A percentile compares a stretch with the other conserved stretches of the same genome.
Evolutionary conservation across 2,888 invertebrate genomes (phyloP).

Genomic region (Erpobdella octoculata): DNA sequence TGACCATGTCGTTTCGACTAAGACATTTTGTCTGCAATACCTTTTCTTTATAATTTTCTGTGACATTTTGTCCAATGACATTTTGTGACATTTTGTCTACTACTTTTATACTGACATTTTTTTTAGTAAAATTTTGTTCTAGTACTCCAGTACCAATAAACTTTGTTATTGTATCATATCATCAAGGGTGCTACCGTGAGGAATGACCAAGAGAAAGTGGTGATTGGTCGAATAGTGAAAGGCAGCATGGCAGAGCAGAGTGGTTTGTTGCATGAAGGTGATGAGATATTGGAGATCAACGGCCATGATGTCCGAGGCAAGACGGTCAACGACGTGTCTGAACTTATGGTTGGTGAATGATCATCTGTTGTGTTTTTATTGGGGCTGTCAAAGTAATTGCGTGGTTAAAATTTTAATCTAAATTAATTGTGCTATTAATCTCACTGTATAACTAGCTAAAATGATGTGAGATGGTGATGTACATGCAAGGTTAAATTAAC

Average conservation of each 20-base stretch:
- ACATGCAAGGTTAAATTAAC: no score
- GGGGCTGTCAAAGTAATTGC: no score
- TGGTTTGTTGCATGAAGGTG: slow-evolving; percentile 79
- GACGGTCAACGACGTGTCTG: slow-evolving; percentile 93
- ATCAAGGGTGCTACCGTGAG: slow-evolving; percentile 62
- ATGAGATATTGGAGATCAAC: slow-evolving; percentile 89
- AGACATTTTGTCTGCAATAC: no score
- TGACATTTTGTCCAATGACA: neutral
- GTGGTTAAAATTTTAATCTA: no score
- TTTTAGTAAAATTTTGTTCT: neutral
- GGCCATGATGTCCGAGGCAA: slow-evolving; percentile 90
- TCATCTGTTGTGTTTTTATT: no score
- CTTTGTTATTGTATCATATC: no score
- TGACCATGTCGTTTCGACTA: no score
- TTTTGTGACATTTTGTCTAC: neutral
- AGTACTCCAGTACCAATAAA: neutral
- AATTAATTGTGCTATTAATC: no score
- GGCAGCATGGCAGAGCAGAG: slow-evolving; percentile 95
- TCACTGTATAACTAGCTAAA: no score
- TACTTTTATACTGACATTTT: neutral
- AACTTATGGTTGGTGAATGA: slow-evolving; percentile 62
- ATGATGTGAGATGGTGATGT: no score
- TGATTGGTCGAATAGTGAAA: slow-evolving; percentile 64
- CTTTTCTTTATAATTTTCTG: no score
- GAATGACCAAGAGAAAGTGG: slow-evolving; percentile 55